Conservation (phyloP, 2,888 invertebrate genomes). For the Ormyrus nitidulus region DNA sequence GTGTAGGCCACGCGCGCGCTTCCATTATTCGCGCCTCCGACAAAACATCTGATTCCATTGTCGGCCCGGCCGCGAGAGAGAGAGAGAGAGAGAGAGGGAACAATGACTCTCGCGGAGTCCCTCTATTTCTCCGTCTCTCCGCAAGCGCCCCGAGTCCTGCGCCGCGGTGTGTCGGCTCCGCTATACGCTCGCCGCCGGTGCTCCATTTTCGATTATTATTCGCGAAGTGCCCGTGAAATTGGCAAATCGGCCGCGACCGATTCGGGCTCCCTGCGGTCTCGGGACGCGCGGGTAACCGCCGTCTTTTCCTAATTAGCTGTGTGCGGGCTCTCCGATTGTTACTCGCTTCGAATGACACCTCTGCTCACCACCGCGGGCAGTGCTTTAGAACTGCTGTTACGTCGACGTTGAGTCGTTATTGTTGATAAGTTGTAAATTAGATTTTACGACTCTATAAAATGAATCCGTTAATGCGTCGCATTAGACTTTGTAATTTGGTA, state of each 20-base stretch:
- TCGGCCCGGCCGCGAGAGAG: slow-evolving; percentile 57
- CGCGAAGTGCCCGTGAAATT: slow-evolving; percentile 67
- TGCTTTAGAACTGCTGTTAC: no score
- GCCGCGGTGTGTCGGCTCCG: slow-evolving; percentile 20
- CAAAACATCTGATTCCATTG: slow-evolving; percentile 74
- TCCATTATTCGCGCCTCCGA: slow-evolving; percentile 67
- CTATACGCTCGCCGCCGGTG: slow-evolving; percentile 52
- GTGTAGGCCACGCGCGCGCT: slow-evolving; percentile 70
- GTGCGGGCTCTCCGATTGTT: no score
- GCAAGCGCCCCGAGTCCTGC: background rate
- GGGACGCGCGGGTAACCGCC: no score
- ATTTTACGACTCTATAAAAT: no score
- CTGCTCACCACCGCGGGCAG: background rate
- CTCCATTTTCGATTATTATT: slow-evolving; percentile 71
- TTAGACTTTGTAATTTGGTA: no score
- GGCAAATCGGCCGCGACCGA: slow-evolving; percentile 67
- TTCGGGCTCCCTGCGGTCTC: slow-evolving; percentile 11
- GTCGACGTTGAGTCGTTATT: no score
- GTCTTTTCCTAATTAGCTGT: no score
- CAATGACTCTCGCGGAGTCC: background rate
- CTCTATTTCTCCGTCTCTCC: background rate
- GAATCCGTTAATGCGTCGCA: no score
- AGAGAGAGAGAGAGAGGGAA: slow-evolving; percentile 10
- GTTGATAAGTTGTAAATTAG: no score
- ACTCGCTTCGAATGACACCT: background rate